Evolutionary conservation across 2,888 invertebrate species (phyloP).

Genomic region (Conchocele bisecta): DNA sequence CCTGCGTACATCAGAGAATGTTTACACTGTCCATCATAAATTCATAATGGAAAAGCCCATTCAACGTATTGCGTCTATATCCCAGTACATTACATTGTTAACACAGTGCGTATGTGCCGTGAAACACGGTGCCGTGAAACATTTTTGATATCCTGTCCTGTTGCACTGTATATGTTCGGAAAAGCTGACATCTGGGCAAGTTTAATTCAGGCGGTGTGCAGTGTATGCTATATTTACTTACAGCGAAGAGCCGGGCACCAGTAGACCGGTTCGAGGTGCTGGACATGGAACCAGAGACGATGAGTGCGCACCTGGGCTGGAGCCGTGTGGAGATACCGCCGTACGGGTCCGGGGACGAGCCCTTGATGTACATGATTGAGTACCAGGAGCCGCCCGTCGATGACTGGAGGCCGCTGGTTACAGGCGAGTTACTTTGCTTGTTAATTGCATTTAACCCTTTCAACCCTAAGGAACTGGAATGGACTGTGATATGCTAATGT

Average conservation of each 20-base stretch:
- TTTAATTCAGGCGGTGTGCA: neutral
- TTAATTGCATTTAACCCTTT: too few species aligned
- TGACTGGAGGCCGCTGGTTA: constrained; percentile 78
- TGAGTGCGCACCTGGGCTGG: constrained; percentile 73
- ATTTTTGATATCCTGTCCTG: too few species aligned
- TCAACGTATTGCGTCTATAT: too few species aligned
- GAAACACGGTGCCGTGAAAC: too few species aligned
- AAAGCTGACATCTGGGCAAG: too few species aligned
- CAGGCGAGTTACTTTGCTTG: constrained; percentile 60
- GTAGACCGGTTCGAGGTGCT: constrained; percentile 70
- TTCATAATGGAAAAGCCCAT: too few species aligned
- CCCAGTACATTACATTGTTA: too few species aligned
- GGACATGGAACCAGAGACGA: constrained; percentile 71
- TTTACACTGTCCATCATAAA: too few species aligned
- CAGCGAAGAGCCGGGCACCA: constrained; percentile 70
- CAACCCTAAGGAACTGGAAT: too few species aligned
- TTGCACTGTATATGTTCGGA: neutral
- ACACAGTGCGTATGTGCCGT: too few species aligned
- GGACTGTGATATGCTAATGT: too few species aligned
- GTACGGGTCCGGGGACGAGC: constrained; percentile 67
- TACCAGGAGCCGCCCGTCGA: constrained; percentile 68
- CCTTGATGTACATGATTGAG: constrained; percentile 76
- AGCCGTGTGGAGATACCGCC: constrained; percentile 73
- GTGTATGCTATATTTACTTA: neutral
- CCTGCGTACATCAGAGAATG: too few species aligned